A percentile compares a stretch with the other conserved stretches of the same genome.
phyloP scores from a whole-genome alignment of 2,888 invertebrate species.

The Orthosia gracilis region DNA sequence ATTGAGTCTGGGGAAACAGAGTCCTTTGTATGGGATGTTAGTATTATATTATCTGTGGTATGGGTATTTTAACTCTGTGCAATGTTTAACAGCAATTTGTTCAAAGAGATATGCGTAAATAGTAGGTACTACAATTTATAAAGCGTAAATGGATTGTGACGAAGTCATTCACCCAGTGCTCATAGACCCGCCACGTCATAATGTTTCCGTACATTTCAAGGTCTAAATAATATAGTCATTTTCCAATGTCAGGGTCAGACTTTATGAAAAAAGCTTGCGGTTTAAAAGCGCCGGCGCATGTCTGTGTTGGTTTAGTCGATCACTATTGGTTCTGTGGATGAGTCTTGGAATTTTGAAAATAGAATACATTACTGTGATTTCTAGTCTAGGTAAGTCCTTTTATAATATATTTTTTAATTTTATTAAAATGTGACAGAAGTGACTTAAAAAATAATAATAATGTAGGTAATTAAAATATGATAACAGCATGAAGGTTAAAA shows the following conservation, averaged over 20 bases:
- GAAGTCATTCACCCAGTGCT: constrained; percentile 35
- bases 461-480: background rate
- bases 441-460: too few species aligned
- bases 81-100: background rate
- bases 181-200: constrained; percentile 34
- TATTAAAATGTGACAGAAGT: background rate
- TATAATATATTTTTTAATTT: background rate
- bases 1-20: too few species aligned
- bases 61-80: too few species aligned
- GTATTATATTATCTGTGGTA: too few species aligned
- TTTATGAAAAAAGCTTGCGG: constrained; percentile 69
- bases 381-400: constrained; percentile 62
- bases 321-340: constrained; percentile 69
- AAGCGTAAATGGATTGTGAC: constrained; percentile 37
- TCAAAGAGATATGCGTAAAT: background rate
- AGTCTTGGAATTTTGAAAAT: constrained; percentile 53
- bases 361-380: constrained; percentile 45
- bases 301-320: constrained; percentile 76
- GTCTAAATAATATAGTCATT: constrained; percentile 57
- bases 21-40: too few species aligned
- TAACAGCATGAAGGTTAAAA: background rate
- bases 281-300: constrained; percentile 73
- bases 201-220: constrained; percentile 42
- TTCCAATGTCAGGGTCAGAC: constrained; percentile 76
- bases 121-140: constrained; percentile 1